phyloP scores from a whole-genome alignment of 2,888 invertebrate genomes.

The Drosophila bunnanda region DNA sequence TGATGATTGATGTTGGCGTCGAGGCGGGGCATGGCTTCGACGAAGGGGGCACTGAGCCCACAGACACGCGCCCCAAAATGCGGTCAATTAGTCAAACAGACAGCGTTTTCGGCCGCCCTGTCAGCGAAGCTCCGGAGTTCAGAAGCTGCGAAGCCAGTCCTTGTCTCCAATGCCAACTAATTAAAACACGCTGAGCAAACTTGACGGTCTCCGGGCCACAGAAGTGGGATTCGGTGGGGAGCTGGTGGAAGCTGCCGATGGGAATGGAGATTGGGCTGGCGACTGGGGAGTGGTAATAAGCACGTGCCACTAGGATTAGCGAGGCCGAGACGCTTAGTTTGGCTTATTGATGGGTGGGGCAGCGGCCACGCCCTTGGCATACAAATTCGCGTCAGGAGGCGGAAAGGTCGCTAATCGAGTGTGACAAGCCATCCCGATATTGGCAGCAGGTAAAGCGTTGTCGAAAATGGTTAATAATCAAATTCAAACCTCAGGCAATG shows the following conservation, averaged over 20 bases:
- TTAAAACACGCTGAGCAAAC: constrained; percentile 69
- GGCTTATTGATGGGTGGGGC: constrained; percentile 60
- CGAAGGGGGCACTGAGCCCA: not conserved
- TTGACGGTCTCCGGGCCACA: constrained; percentile 1
- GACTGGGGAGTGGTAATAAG: constrained; percentile 38
- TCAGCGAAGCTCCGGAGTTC: constrained; percentile 7
- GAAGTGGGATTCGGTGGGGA: not conserved
- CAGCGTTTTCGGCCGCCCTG: constrained; percentile 28
- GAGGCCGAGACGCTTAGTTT: constrained; percentile 58
- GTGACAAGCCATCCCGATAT: constrained; percentile 36
- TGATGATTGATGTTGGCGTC: constrained; percentile 48
- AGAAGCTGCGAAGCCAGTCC: constrained; percentile 24
- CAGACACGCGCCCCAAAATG: constrained; percentile 49
- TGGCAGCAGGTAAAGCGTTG: constrained; percentile 24
- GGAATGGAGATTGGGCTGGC: not conserved
- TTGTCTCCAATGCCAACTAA: constrained; percentile 59
- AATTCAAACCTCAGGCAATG: constrained; percentile 16
- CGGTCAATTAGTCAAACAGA: constrained; percentile 76
- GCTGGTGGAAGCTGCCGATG: constrained; percentile 3
- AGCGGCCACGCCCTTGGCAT: constrained; percentile 41
- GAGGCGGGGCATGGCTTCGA: not conserved
- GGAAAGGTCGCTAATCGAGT: constrained; percentile 39
- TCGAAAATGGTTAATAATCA: constrained; percentile 25
- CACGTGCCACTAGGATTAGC: constrained; percentile 72
- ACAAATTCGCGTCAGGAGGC: constrained; percentile 31